These are phyloP conservation scores for Idaea straminata DNA, from an alignment of 2,888 invertebrate genomes.

Conservation along the genomic window DNA sequence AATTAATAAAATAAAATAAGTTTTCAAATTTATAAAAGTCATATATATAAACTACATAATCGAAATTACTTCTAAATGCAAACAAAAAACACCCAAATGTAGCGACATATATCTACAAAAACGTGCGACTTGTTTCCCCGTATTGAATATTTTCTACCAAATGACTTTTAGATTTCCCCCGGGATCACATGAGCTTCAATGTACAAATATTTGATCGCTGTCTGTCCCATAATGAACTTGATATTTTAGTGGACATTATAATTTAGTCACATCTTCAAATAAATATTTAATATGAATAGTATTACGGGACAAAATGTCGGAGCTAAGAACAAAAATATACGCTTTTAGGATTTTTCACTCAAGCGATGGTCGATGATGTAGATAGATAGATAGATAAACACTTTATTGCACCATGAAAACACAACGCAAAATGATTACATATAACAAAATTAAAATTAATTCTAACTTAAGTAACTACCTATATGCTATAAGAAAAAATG, in stretches of 20 bases:
- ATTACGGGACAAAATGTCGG: neutral
- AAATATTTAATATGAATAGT: slow-evolving; percentile 5
- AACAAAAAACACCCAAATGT: neutral
- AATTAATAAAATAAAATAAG: no score
- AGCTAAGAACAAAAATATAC: slow-evolving; percentile 6
- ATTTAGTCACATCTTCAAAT: slow-evolving; percentile 8
- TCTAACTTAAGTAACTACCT: no score
- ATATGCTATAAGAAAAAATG: no score
- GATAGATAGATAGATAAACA: no score
- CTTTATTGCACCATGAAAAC: no score
- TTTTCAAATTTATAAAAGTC: no score
- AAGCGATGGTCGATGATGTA: no score
- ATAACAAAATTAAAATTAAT: no score
- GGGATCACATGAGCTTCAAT: slow-evolving; percentile 35
- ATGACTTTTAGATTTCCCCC: slow-evolving; percentile 45
- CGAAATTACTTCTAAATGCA: neutral
- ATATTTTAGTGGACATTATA: slow-evolving; percentile 13
- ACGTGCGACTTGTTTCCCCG: slow-evolving; percentile 23
- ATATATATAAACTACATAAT: no score
- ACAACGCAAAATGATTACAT: no score
- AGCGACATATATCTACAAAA: slow-evolving; percentile 4
- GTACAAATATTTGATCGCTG: slow-evolving; percentile 41
- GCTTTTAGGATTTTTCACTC: neutral
- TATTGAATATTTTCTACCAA: slow-evolving; percentile 30
- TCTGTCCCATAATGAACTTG: slow-evolving; percentile 23